Base-by-base conservation (phyloP, 2,888 invertebrate species). In the Mythimna pallens region DNA sequence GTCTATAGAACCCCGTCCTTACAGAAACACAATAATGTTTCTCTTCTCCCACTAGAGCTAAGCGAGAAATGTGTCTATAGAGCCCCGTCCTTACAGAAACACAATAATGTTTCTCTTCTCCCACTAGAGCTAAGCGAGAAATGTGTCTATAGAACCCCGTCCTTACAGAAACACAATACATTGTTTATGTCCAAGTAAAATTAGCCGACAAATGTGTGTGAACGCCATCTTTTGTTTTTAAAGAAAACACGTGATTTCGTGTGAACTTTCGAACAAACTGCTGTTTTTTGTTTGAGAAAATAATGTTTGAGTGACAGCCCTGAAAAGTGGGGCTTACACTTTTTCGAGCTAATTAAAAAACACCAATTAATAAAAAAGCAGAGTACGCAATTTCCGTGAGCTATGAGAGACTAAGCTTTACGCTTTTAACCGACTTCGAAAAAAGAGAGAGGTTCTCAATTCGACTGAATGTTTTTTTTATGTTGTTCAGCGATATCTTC, bases 101-200 rank as follows among this genome's bases (percentile, higher is more conserved):
- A 83, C 75, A 83, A 86, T 86, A 78, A n/a, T n/a, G n/a, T n/a
- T 57, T 8, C 12, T 63, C 9, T 20, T 47, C 10, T 25, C 9
- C 8, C 17, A 5, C 10, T 17, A 9, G 3, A 73, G 58, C 73
- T 54, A 20, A 79, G 52, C 75, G 47, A 70, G 69, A 40, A 47
- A 79, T 76, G 70, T 54, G 58, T 58, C 71, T 22, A 5, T 76
- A 40, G 9, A 0, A 83, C 78, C 76, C 2, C 25, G 25, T 43
- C 76, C 70, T 7, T 64, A 72, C 2, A 58, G 86, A 66, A 86
- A 86, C 73, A 83, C 75, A 83, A 86, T 86, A 78, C 81, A 86
- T 73, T 86, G 85, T 86, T 86, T 83, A 84, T 86, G 73, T 86
- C 74, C 50, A 59, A 58, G 69, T 83, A 85, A 77, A 86, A 86